Percentiles rank a stretch among this genome's conserved stretches.
Conservation (phyloP, 2,797 vertebrate genomes). For the Saxicola maurus region DNA sequence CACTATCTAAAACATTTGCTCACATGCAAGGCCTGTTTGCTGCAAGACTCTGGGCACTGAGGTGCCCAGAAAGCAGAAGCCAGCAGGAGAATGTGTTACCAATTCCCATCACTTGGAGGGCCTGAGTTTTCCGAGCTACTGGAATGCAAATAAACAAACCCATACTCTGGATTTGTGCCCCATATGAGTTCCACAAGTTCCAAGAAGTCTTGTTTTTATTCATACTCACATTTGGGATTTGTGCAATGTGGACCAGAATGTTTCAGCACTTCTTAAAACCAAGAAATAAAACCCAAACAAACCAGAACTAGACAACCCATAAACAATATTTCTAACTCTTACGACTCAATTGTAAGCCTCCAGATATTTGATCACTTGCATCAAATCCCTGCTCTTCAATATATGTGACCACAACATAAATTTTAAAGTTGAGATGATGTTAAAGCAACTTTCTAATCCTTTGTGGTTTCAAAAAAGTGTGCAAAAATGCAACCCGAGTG, state of each 20-base stretch:
- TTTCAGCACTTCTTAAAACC: conserved; percentile 46
- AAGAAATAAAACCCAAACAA: conserved; percentile 45
- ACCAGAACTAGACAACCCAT: background rate
- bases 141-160: conserved; percentile 59
- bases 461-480: conserved; percentile 1
- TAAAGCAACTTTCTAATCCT: conserved; percentile 43
- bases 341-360: background rate
- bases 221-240: conserved; percentile 51
- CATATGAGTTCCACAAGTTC: conserved; percentile 43
- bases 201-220: conserved; percentile 53
- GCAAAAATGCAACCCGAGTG: background rate
- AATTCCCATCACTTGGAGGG: conserved; percentile 27
- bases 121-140: conserved; percentile 9
- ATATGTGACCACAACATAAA: conserved; percentile 43
- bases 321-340: background rate
- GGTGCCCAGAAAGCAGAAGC: conserved; percentile 13
- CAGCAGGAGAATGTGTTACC: conserved; percentile 10
- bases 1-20: conserved; percentile 35
- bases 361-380: conserved; percentile 17
- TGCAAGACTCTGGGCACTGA: background rate
- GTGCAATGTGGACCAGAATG: conserved; percentile 34
- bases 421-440: conserved; percentile 34
- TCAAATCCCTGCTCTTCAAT: conserved; percentile 20
- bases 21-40: background rate
- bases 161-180: conserved; percentile 38